phyloP scores from a whole-genome alignment of 2,797 vertebrate species.

The Enteromius paludinosus region DNA sequence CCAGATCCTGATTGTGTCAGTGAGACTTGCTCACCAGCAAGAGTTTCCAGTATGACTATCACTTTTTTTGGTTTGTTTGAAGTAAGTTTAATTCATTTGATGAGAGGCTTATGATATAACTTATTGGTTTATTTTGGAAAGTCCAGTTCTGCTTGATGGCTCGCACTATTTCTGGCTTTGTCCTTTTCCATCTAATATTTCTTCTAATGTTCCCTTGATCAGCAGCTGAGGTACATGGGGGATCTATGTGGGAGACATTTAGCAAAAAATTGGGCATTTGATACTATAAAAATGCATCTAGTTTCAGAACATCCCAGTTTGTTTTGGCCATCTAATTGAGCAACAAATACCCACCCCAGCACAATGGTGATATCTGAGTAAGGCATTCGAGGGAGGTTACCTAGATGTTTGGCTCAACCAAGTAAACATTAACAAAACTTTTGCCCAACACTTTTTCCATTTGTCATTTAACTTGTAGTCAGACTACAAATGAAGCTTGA shows the following conservation, averaged over 20 bases:
- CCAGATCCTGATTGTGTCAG: not conserved
- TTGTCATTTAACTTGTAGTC: conserved; percentile 31
- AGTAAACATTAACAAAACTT: conserved; percentile 38
- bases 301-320: conserved; percentile 31
- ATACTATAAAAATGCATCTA: conserved; percentile 31
- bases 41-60: not conserved
- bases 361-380: conserved; percentile 39
- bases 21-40: not conserved
- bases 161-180: conserved; percentile 9
- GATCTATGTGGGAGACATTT: conserved; percentile 31
- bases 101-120: not conserved
- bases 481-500: conserved; percentile 34
- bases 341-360: conserved; percentile 25
- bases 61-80: not conserved
- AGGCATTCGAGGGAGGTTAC: conserved; percentile 25
- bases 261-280: conserved; percentile 12
- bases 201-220: conserved; percentile 37
- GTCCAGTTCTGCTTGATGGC: conserved; percentile 8
- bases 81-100: not conserved
- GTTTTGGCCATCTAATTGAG: conserved; percentile 41
- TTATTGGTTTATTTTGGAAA: conserved; percentile 14
- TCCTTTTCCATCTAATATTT: conserved; percentile 37
- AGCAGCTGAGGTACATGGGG: conserved; percentile 29
- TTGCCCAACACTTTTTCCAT: conserved; percentile 28
- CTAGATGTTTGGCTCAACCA: conserved; percentile 38